These are phyloP conservation scores for Seriola quinqueradiata DNA, from an alignment of 2,113 vertebrate genomes.

Conservation along the genomic window DNA sequence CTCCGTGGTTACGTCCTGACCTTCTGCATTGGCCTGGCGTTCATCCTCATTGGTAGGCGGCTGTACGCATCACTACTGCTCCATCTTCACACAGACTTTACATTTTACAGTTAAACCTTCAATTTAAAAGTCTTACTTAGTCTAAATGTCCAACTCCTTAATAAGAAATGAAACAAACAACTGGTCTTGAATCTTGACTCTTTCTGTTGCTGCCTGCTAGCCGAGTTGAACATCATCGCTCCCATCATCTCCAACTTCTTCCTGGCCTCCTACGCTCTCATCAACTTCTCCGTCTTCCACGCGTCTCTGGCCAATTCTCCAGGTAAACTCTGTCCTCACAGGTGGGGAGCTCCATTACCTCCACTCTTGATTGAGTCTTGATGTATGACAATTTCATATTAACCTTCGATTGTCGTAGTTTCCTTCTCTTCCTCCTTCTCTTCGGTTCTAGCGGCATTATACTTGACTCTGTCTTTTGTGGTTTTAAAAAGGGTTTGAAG, in stretches of 20 bases:
- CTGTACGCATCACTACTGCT: background rate
- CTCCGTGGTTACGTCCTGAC: constrained; percentile 96
- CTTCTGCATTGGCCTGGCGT: constrained; percentile 96
- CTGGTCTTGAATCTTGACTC: background rate
- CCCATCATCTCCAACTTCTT: constrained; percentile 99
- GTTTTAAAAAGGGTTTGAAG: no score
- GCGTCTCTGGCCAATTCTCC: constrained; percentile 97
- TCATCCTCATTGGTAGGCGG: constrained; percentile 95
- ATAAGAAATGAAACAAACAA: background rate
- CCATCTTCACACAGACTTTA: background rate
- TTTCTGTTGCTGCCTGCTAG: constrained; percentile 73
- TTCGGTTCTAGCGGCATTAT: no score
- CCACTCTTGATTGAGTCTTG: no score
- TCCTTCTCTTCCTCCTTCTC: no score
- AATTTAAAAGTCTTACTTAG: background rate
- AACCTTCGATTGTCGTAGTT: no score
- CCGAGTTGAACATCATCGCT: constrained; percentile 96
- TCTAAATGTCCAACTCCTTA: background rate
- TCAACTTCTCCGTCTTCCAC: constrained; percentile 99
- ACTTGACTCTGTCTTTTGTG: no score
- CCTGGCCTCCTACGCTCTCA: constrained; percentile 97
- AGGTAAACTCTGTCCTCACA: constrained; percentile 82
- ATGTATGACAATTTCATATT: no score
- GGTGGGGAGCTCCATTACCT: no score
- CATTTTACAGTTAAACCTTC: background rate